A percentile compares a stretch with the other conserved stretches of the same genome.
Conservation (phyloP, 1,140 invertebrate genomes). For the Heliconius melpomene region DNA sequence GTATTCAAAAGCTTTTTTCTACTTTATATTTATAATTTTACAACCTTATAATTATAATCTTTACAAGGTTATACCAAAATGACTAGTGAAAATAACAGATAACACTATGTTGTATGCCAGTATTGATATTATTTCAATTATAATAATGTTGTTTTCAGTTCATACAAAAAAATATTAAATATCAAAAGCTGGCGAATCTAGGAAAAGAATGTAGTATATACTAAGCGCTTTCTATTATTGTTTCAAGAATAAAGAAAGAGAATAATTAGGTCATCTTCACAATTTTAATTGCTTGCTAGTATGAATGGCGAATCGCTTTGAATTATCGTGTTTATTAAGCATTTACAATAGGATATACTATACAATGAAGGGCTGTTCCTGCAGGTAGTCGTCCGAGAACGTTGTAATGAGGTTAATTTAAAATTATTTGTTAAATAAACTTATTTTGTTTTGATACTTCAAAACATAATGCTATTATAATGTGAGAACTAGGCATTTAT, state of each 20-base stretch:
- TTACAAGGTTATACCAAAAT: too few species aligned
- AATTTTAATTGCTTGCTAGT: constrained; percentile 38
- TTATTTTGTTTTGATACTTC: not conserved
- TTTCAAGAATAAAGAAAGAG: constrained; percentile 33
- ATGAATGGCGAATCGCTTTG: constrained; percentile 34
- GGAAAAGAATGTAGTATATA: constrained; percentile 4
- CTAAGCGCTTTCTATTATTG: constrained; percentile 34
- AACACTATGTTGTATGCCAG: too few species aligned
- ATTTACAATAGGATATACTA: constrained; percentile 30
- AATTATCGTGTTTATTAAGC: constrained; percentile 37
- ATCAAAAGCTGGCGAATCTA: not conserved
- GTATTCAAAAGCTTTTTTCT: too few species aligned
- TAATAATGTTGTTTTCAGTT: not conserved
- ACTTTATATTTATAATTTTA: too few species aligned
- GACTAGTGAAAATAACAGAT: too few species aligned
- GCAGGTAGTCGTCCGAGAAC: constrained; percentile 46
- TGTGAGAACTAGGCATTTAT: too few species aligned
- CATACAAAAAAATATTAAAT: not conserved
- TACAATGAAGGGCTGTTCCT: constrained; percentile 37
- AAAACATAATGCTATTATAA: too few species aligned
- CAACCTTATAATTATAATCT: too few species aligned
- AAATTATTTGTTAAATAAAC: not conserved
- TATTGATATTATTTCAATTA: not conserved
- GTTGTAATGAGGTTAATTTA: constrained; percentile 53
- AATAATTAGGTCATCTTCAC: constrained; percentile 35